Evolutionary conservation across 2,888 invertebrate species (phyloP).

Genomic region (Hyalella azteca): DNA sequence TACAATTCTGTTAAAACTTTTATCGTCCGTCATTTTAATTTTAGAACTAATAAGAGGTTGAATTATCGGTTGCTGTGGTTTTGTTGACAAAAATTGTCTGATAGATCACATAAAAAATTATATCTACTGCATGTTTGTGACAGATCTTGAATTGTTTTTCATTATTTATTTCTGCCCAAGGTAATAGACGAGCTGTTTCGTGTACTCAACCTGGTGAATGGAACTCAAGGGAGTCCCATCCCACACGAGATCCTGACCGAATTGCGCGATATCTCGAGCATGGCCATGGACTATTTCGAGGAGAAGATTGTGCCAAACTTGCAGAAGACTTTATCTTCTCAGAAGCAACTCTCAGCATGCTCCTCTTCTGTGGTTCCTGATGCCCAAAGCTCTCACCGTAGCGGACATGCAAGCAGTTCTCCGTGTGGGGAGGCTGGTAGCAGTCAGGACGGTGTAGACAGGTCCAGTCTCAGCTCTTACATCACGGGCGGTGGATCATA

Average conservation of each 20-base stretch:
- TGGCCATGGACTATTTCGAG: conserved; percentile 96
- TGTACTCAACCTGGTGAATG: conserved; percentile 75
- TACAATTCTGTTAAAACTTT: too few relatives aligned
- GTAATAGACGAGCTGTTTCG: conserved; percentile 86
- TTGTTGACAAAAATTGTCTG: too few relatives aligned
- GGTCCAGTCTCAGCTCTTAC: not conserved
- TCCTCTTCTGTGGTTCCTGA: conserved; percentile 24
- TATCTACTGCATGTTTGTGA: too few relatives aligned
- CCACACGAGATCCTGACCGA: conserved; percentile 67
- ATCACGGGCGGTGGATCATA: not conserved
- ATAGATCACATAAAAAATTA: too few relatives aligned
- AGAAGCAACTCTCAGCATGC: conserved; percentile 24
- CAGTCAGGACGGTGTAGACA: not conserved
- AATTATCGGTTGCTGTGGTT: too few relatives aligned
- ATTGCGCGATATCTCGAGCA: conserved; percentile 86
- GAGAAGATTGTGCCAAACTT: conserved; percentile 77
- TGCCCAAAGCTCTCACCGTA: not conserved
- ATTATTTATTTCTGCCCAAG: too few relatives aligned
- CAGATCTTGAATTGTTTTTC: too few relatives aligned
- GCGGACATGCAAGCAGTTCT: not conserved
- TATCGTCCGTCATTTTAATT: too few relatives aligned
- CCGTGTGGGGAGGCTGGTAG: not conserved
- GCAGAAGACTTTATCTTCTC: conserved; percentile 61
- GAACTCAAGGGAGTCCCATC: conserved; percentile 67
- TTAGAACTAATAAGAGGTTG: too few relatives aligned